Evolutionary conservation across 2,113 vertebrate species (phyloP), one percentile per base, ranked within the genome.

Genomic region (Neomonachus schauinslandi): DNA sequence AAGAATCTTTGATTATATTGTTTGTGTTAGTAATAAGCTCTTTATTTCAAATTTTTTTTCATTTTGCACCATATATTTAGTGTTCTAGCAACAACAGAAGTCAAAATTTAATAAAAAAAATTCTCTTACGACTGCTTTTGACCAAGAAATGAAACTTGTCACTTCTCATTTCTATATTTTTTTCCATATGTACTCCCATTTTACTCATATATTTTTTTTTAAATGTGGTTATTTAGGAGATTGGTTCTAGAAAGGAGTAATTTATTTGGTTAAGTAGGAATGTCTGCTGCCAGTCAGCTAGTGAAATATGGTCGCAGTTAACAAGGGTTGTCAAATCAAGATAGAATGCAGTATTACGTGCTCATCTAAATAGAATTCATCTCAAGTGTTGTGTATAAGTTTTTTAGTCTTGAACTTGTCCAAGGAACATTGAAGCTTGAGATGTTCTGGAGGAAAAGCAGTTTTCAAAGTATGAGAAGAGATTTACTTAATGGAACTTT

Each of bases 241-340:
- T 65, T 97, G 36, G 11, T 83, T 97, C 55, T 95, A 24, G 61
- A 87, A 92, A 61, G 92, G 31, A 89, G 82, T 39, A 69, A 39
- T 88, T 94, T 65, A 74, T 86, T 86, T 94, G 16, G 36, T 81
- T 89, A 97, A 94, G 31, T 74, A 42, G 31, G 89, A 42, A 81
- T 89, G 36, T 86, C 31, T 86, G 22, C 55, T 85, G 24, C 46
- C 24, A 3, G 91, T 93, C 72, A 93, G 26, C 53, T 83, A 39
- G n/a, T 88, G 72, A 80, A 53, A 80, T 91, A 55, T 1, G 51
- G 57, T 69, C 57, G 57, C 31, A 12, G 10, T 88, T 69, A 80
- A 67, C 31, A 89, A 83, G 39, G 9, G 18, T 63, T 71, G 19
- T 93, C 63, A 51, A 92, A 71, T 88, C 36, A 88, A 74, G 63